These are phyloP conservation scores for Siniperca knerii DNA, from an alignment of 2,113 vertebrate genomes.

Conservation along the genomic window DNA sequence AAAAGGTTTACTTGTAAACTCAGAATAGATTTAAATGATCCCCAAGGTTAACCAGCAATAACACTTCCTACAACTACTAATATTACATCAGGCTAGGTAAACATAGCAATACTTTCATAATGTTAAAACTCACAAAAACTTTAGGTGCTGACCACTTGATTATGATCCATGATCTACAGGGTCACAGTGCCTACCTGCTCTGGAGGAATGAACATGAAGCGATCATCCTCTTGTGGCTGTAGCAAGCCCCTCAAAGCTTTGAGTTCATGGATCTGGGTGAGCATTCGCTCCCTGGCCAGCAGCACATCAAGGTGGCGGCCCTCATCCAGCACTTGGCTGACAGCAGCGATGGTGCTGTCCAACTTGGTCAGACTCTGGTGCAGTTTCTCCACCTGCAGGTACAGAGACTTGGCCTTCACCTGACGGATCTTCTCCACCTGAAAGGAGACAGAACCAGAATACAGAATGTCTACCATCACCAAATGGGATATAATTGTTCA, in stretches of 20 bases:
- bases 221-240: constrained; percentile 96
- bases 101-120: background rate
- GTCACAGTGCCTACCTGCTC: constrained; percentile 84
- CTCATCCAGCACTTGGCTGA: constrained; percentile 96
- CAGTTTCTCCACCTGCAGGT: constrained; percentile 97
- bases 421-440: constrained; percentile 99
- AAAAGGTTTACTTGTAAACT: background rate
- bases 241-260: constrained; percentile 92
- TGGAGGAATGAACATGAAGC: constrained; percentile 96
- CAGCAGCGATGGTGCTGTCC: constrained; percentile 95
- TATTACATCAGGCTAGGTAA: background rate
- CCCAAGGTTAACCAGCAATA: background rate
- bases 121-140: background rate
- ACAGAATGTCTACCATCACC: background rate
- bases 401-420: constrained; percentile 98
- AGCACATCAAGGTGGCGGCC: constrained; percentile 94
- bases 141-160: background rate
- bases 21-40: background rate
- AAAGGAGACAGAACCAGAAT: background rate
- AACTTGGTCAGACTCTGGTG: constrained; percentile 96
- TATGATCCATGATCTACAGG: background rate
- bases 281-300: constrained; percentile 94
- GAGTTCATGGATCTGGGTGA: constrained; percentile 97
- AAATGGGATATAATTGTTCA: background rate
- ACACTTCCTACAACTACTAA: background rate